A percentile compares a stretch with the other conserved stretches of the same genome.
phyloP scores from a whole-genome alignment of 2,888 invertebrate genomes.

The Dicycla oo region DNA sequence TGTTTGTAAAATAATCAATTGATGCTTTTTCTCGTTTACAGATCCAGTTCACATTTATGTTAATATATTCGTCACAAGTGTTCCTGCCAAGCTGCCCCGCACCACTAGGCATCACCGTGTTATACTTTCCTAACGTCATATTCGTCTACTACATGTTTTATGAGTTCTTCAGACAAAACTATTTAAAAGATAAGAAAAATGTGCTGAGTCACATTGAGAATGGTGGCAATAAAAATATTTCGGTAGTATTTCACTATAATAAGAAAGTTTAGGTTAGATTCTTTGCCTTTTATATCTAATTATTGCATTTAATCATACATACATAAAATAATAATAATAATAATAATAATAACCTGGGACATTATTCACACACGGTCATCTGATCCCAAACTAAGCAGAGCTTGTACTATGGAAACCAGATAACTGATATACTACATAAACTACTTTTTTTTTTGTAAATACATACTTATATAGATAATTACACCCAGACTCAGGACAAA shows the following conservation, averaged over 20 bases:
- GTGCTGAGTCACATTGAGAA: slow-evolving; percentile 35
- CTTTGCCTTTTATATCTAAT: not conserved
- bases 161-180: slow-evolving; percentile 92
- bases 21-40: slow-evolving; percentile 78
- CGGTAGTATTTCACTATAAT: slow-evolving; percentile 11
- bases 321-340: too few relatives aligned
- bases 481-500: too few relatives aligned
- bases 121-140: slow-evolving; percentile 91
- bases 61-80: slow-evolving; percentile 89
- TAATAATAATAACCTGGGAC: too few relatives aligned
- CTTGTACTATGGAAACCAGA: too few relatives aligned
- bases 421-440: too few relatives aligned
- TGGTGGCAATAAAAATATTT: slow-evolving; percentile 55
- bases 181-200: slow-evolving; percentile 71
- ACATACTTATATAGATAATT: too few relatives aligned
- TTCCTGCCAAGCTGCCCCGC: slow-evolving; percentile 90
- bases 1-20: not conserved
- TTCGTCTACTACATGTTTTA: slow-evolving; percentile 93
- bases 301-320: not conserved
- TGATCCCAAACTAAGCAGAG: too few relatives aligned
- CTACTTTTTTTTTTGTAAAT: too few relatives aligned
- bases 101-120: slow-evolving; percentile 83
- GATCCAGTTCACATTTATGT: slow-evolving; percentile 92
- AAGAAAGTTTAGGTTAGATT: not conserved
- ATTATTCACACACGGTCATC: too few relatives aligned